These are phyloP conservation scores for Drosophila algonquin DNA, from an alignment of 2,888 invertebrate species.

Conservation along the genomic window DNA sequence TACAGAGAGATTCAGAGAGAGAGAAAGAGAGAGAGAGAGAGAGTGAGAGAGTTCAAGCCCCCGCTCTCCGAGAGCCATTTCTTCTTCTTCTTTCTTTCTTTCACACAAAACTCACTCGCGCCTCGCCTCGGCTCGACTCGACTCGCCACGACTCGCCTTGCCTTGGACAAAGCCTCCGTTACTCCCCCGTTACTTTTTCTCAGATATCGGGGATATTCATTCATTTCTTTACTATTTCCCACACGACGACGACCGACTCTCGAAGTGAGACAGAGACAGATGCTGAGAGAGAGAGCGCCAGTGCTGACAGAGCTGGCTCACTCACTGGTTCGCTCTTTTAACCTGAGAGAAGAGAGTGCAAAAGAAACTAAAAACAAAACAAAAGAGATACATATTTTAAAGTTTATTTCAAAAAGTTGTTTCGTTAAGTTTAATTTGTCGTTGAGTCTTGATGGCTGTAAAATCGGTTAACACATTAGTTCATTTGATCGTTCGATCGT, in stretches of 20 bases:
- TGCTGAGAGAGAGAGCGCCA: conserved; percentile 46
- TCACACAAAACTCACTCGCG: conserved; percentile 44
- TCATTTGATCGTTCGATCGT: conserved; percentile 39
- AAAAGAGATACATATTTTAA: conserved; percentile 45
- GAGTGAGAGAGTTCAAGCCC: conserved; percentile 35
- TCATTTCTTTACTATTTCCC: not conserved
- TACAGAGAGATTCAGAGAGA: conserved; percentile 19
- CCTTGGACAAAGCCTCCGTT: conserved; percentile 21
- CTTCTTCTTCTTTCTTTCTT: conserved; percentile 22
- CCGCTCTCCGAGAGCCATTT: conserved; percentile 24
- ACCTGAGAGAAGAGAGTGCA: conserved; percentile 77
- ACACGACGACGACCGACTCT: conserved; percentile 23
- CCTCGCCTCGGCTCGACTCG: conserved; percentile 14
- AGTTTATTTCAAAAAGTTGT: conserved; percentile 31
- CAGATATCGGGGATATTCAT: conserved; percentile 29
- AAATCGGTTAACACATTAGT: conserved; percentile 60
- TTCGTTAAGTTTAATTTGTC: conserved; percentile 31
- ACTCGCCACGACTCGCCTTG: conserved; percentile 32
- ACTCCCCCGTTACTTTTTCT: conserved; percentile 16
- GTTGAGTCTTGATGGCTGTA: conserved; percentile 47
- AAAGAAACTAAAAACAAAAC: conserved; percentile 72
- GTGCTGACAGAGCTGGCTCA: conserved; percentile 39
- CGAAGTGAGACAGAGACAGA: conserved; percentile 36
- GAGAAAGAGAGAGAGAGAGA: conserved; percentile 24
- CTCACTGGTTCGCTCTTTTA: conserved; percentile 42